Conservation (phyloP, 2,113 vertebrate species). For the Datnioides undecimradiatus region DNA sequence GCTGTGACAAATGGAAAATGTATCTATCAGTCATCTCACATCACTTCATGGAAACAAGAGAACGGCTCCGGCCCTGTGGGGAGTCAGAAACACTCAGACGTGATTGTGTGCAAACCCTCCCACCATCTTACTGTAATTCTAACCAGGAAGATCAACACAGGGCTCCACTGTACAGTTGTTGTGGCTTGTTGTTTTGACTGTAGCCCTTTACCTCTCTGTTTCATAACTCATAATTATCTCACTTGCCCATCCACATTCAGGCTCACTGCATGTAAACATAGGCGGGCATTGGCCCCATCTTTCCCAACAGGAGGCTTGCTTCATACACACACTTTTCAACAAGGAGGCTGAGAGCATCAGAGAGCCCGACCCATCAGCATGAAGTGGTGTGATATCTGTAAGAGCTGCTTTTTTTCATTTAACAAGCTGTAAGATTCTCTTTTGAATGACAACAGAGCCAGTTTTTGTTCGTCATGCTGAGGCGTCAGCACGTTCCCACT, state of each 20-base stretch:
- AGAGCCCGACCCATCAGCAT: not conserved
- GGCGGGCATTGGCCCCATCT: conserved; percentile 34
- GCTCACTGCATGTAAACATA: conserved; percentile 39
- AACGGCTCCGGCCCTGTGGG: conserved; percentile 1
- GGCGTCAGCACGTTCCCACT: conserved; percentile 19
- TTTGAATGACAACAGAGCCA: not conserved
- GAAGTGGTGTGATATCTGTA: not conserved
- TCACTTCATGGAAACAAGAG: not conserved
- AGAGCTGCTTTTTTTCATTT: not conserved
- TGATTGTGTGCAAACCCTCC: conserved; percentile 26
- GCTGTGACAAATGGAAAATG: conserved; percentile 7
- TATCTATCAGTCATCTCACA: conserved; percentile 11
- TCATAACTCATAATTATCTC: conserved; percentile 72
- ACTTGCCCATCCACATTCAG: conserved; percentile 33
- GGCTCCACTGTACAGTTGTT: conserved; percentile 42
- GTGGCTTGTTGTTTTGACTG: conserved; percentile 74
- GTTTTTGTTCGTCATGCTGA: conserved; percentile 19
- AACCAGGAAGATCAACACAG: conserved; percentile 47
- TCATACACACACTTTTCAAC: conserved; percentile 35
- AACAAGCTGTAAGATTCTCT: not conserved
- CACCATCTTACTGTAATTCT: conserved; percentile 19
- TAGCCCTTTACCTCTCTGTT: conserved; percentile 57
- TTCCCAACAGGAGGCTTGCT: conserved; percentile 62
- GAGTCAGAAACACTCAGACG: conserved; percentile 3
- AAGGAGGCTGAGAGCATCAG: conserved; percentile 4